Evolutionary conservation across 2,797 vertebrate species (phyloP).

Genomic region (Gallinago solitaria): DNA sequence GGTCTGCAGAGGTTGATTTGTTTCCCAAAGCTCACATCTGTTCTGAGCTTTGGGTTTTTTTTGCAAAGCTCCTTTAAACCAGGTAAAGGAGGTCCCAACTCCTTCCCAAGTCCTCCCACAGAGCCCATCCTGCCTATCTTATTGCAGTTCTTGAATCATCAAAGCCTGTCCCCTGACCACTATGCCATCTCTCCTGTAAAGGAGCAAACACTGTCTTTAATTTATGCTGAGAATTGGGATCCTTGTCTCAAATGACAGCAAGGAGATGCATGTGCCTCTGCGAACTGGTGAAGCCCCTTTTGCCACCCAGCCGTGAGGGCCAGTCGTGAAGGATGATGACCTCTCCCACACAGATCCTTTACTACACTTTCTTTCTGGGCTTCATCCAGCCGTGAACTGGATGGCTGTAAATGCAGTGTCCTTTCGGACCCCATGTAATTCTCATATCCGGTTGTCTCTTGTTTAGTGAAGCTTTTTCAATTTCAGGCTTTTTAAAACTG

Average conservation of each 20-base stretch:
- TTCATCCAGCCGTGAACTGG: neutral
- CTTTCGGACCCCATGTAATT: neutral
- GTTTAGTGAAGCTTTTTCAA: neutral
- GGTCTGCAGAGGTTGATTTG: neutral
- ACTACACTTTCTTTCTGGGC: neutral
- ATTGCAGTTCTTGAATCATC: neutral
- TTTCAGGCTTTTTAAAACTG: slow-evolving; percentile 10
- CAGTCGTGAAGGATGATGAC: neutral
- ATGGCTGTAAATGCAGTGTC: neutral
- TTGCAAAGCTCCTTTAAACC: neutral
- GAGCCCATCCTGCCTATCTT: neutral
- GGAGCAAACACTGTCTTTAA: neutral
- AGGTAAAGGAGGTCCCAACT: neutral
- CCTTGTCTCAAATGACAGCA: neutral
- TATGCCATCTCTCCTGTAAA: neutral
- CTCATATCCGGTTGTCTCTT: neutral
- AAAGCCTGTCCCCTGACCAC: neutral
- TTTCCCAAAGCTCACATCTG: neutral
- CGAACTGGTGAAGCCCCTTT: neutral
- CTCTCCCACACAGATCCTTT: neutral
- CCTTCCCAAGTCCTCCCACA: neutral
- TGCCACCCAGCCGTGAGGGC: neutral
- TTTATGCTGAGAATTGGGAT: neutral
- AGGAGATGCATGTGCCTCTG: neutral
- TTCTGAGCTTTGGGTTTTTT: neutral